A percentile compares a stretch with the other conserved stretches of the same genome.
phyloP scores from a whole-genome alignment of 2,797 vertebrate species.

The Echiichthys vipera region DNA sequence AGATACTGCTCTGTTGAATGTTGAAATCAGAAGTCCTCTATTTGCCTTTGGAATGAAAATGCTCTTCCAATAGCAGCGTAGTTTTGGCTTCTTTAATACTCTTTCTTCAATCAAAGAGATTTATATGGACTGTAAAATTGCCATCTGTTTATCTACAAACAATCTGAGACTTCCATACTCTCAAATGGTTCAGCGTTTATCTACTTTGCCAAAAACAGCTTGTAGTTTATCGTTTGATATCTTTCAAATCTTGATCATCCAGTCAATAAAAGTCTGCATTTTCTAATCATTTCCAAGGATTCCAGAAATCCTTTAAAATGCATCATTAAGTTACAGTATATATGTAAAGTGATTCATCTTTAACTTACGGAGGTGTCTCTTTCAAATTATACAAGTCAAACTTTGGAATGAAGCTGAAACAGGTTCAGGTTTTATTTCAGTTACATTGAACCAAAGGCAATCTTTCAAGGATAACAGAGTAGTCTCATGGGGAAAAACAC shows the following conservation, averaged over 20 bases:
- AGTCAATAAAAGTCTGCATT: conserved; percentile 16
- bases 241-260: conserved; percentile 46
- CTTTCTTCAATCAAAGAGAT: conserved; percentile 56
- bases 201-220: conserved; percentile 50
- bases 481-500: background rate
- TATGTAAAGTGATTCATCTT: conserved; percentile 17
- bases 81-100: conserved; percentile 41
- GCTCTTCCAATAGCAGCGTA: conserved; percentile 15
- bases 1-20: conserved; percentile 3
- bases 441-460: background rate
- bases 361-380: background rate
- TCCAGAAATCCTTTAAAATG: conserved; percentile 17
- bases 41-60: conserved; percentile 47
- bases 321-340: conserved; percentile 19
- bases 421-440: background rate
- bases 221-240: conserved; percentile 54
- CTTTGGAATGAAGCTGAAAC: background rate
- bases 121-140: conserved; percentile 63
- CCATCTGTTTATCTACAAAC: conserved; percentile 75
- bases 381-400: background rate
- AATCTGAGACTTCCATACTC: conserved; percentile 40
- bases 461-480: background rate
- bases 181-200: conserved; percentile 59
- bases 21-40: conserved; percentile 31
- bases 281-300: conserved; percentile 30